Evolutionary conservation across 2,113 vertebrate species (phyloP), one percentile per base, ranked within the genome.

Genomic region (Gobiocypris rarus): DNA sequence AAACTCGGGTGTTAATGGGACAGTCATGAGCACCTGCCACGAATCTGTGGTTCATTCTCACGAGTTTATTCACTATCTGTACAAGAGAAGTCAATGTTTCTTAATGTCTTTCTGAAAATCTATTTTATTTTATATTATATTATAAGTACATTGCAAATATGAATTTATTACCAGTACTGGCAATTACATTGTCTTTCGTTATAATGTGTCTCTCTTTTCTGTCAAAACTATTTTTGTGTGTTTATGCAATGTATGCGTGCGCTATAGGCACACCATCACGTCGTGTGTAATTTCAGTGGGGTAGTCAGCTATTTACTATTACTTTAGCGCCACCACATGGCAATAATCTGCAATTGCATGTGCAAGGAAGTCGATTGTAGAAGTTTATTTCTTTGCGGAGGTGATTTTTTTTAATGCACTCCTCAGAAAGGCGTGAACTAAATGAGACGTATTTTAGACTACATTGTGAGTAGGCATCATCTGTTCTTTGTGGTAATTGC

Each of bases 261-360:
- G 14, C 48, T 50, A 5, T 28, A 22, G 5, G 6, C 70, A 26
- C n/a, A 34, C 31, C 22, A 71, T 71, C 31, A 19, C 34, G 31
- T 38, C 9, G 8, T 41, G 31, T 28, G 67, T 4, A 41, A 15
- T 43, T 43, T 78, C 75, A 41, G 19, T n/a, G 6, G 2, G 4
- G 52, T 11, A 24, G 50, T 56, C 74, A 76, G 17, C 31, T 31
- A 24, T 76, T 70, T 59, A 24, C 26, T 38, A 74, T 50, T 70
- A 52, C 65, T 73, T 9, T 87, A 71, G 79, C 83, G 56, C 74
- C 80, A 43, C 56, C 79, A 67, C 19, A 5, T 38, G 74, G 26
- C 22, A 14, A 83, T 2, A 70, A n/a, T n/a, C 48, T 15, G 10
- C 31, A 50, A 52, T 7, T 59, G 5, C 13, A 77, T n/a, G 3